These are phyloP conservation scores for Blennius ocellaris DNA, from an alignment of 2,113 vertebrate genomes.

Conservation along the genomic window DNA sequence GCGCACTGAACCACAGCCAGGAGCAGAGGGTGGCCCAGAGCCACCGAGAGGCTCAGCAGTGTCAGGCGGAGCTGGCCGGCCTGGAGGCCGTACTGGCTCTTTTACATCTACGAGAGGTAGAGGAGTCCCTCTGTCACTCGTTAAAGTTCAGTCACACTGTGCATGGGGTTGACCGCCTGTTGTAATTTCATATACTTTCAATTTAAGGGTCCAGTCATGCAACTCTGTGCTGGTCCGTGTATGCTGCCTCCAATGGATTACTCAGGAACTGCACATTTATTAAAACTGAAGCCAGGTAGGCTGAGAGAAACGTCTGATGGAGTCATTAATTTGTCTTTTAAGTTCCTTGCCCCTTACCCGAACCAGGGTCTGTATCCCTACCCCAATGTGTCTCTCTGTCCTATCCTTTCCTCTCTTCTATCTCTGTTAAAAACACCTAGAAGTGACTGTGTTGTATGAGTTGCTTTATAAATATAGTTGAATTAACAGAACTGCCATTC, in stretches of 20 bases:
- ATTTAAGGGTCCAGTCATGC: constrained; percentile 65
- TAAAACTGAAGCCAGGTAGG: constrained; percentile 75
- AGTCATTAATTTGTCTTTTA: neutral
- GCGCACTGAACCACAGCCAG: constrained; percentile 78
- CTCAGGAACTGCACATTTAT: constrained; percentile 56
- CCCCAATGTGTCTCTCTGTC: no score
- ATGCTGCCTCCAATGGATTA: constrained; percentile 70
- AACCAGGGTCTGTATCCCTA: no score
- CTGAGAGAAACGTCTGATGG: neutral
- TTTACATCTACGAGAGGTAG: constrained; percentile 82
- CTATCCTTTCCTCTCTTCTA: no score
- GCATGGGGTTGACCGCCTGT: neutral
- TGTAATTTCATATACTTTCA: neutral
- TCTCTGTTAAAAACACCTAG: no score
- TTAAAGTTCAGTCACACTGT: neutral
- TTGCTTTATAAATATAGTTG: no score
- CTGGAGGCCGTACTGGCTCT: constrained; percentile 87
- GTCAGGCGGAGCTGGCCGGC: constrained; percentile 82
- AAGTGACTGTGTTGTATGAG: no score
- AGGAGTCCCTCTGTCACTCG: neutral
- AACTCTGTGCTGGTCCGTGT: constrained; percentile 77
- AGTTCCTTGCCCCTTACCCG: no score
- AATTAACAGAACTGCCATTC: neutral
- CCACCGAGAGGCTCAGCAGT: constrained; percentile 85
- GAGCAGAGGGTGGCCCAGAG: constrained; percentile 81